phyloP scores from a whole-genome alignment of 2,113 vertebrate species.

The Prinia subflava region DNA sequence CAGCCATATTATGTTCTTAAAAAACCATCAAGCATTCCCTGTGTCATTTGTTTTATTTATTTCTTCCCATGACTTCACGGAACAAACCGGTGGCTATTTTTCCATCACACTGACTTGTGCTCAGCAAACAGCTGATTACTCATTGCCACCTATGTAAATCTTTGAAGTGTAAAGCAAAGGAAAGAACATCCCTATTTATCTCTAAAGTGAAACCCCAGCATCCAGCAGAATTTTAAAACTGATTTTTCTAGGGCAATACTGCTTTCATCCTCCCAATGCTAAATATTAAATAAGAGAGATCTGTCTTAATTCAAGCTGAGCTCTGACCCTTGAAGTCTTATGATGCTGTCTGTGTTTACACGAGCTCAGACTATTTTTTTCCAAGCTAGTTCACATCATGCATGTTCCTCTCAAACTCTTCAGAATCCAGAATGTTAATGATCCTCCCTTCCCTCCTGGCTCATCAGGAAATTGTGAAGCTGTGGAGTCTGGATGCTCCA shows the following conservation, averaged over 20 bases:
- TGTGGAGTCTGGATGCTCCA: background rate
- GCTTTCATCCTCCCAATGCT: conserved; percentile 18
- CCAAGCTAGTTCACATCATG: background rate
- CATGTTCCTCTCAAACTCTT: background rate
- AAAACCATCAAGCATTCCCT: background rate
- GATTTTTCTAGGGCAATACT: conserved; percentile 34
- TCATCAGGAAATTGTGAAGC: background rate
- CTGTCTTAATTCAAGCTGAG: conserved; percentile 24
- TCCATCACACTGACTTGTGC: background rate
- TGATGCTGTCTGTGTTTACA: background rate
- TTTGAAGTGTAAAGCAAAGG: conserved; percentile 9
- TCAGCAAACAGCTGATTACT: background rate
- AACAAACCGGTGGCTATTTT: background rate
- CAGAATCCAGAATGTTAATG: background rate
- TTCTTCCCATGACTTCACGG: background rate
- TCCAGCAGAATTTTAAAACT: background rate
- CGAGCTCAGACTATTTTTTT: background rate
- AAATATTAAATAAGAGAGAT: conserved; percentile 23
- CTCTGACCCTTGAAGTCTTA: conserved; percentile 14
- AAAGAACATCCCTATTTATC: conserved; percentile 16
- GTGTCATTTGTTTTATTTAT: conserved; percentile 14
- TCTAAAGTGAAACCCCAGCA: background rate
- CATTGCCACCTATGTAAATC: background rate
- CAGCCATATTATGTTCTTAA: background rate
- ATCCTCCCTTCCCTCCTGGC: background rate